These are phyloP conservation scores for Willisornis vidua DNA, from an alignment of 2,113 vertebrate genomes.

Conservation along the genomic window DNA sequence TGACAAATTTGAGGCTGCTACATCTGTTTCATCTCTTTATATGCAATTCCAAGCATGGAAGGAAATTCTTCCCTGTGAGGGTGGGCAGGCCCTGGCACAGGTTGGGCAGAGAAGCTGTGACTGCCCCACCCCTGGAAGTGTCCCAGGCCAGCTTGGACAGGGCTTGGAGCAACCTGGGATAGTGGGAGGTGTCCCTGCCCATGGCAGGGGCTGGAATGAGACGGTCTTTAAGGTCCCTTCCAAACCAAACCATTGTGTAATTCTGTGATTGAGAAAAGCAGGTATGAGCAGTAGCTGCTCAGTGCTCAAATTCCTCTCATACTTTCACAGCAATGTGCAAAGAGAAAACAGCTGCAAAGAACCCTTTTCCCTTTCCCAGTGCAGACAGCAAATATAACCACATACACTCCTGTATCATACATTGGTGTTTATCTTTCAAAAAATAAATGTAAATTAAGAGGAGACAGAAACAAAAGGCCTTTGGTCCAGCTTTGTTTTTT, in stretches of 20 bases:
- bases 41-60: background rate
- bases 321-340: background rate
- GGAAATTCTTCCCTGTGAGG: background rate
- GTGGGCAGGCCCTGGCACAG: background rate
- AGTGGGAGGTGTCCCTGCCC: background rate
- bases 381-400: background rate
- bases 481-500: background rate
- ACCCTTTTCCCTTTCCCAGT: background rate
- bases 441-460: background rate
- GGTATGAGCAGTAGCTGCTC: background rate
- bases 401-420: background rate
- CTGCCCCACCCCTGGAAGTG: background rate
- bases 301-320: constrained; percentile 11
- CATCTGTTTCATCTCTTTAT: background rate
- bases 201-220: background rate
- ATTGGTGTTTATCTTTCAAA: background rate
- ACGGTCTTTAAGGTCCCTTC: background rate
- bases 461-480: background rate
- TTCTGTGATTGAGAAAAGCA: background rate
- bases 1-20: background rate
- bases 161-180: background rate
- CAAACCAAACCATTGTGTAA: background rate
- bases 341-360: background rate
- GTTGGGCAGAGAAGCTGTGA: background rate
- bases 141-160: background rate